Base-by-base conservation (phyloP, 1,140 invertebrate species). In the Matsumurasca onukii region DNA sequence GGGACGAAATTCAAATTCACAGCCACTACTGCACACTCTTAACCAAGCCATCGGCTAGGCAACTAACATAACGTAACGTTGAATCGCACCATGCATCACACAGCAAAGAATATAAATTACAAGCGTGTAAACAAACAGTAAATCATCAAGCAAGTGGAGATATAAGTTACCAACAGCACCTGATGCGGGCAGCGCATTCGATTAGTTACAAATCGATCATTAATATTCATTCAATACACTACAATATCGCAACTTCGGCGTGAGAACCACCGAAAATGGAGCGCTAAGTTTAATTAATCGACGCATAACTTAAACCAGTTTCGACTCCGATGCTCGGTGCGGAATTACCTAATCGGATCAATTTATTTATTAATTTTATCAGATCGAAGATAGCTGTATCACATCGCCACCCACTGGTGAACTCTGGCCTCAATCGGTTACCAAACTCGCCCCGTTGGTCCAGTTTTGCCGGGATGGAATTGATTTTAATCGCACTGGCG, bases 301-400 rank as follows among this genome's bases (percentile, higher is more conserved):
- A 59, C 12, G 55, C 55, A 59, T 59, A 59, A 27, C 25, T 59
- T 59, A 59, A 59, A 59, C 55, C 55, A 59, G 55, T 59, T 59
- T 24, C 55, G 9, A 22, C 22, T 22, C 49, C 55, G 15, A 5
- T 13, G 55, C 55, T 9, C 34, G 34, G 5, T 2, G 5, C 25
- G 55, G 15, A n/a, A 3, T 59, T 59, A 27, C 30, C 55, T 59
- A 59, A 59, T 59, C 55, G 25, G 55, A 5, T 2, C 55, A 59
- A 59, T 59, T 59, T 59, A 59, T 59, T 59, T 29, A 59, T 59
- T 59, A 59, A 25, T 29, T 25, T 59, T 25, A 59, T 59, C 55
- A 27, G 55, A 59, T 59, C 2, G 3, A 2, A 59, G 55, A 59
- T 59, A 27, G n/a, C 12, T 22, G 25, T 39, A 9, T 39, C 25